phyloP scores from a whole-genome alignment of 2,888 invertebrate species.

The Macrostomum cliftonense region DNA sequence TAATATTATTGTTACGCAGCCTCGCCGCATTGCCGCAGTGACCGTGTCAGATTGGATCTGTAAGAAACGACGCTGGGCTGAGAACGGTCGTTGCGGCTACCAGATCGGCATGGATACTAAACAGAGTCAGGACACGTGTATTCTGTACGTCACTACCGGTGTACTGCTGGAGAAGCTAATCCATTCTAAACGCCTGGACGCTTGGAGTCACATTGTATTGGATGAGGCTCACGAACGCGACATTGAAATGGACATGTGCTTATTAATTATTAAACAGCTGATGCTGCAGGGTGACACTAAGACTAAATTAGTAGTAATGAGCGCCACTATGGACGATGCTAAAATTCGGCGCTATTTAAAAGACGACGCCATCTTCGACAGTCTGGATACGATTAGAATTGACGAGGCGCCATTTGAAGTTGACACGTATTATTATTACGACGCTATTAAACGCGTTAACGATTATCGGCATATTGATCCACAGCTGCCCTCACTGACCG shows the following conservation, averaged over 20 bases:
- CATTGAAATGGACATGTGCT: slow-evolving; percentile 70
- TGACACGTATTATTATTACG: too few relatives aligned
- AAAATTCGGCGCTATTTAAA: too few relatives aligned
- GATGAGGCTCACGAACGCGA: slow-evolving; percentile 86
- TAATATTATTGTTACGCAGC: slow-evolving; percentile 74
- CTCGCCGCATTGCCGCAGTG: slow-evolving; percentile 73
- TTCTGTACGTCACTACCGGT: slow-evolving; percentile 72
- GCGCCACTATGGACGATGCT: too few relatives aligned
- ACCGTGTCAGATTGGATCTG: slow-evolving; percentile 68
- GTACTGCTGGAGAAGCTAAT: slow-evolving; percentile 63
- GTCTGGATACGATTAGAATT: too few relatives aligned
- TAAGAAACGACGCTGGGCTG: slow-evolving; percentile 58
- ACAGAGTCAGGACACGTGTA: slow-evolving; percentile 48
- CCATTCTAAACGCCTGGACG: slow-evolving; percentile 49
- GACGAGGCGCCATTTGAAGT: too few relatives aligned
- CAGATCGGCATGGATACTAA: slow-evolving; percentile 45
- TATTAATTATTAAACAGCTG: slow-evolving; percentile 61
- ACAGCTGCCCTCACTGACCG: too few relatives aligned
- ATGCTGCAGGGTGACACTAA: slow-evolving; percentile 26
- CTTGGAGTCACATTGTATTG: slow-evolving; percentile 68
- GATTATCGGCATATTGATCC: too few relatives aligned
- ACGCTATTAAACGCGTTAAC: too few relatives aligned
- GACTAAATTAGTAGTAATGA: too few relatives aligned
- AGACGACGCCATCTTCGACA: too few relatives aligned
- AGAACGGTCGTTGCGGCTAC: slow-evolving; percentile 67